Evolutionary conservation across 2,888 invertebrate species (phyloP).

Genomic region (Polyploca ridens): DNA sequence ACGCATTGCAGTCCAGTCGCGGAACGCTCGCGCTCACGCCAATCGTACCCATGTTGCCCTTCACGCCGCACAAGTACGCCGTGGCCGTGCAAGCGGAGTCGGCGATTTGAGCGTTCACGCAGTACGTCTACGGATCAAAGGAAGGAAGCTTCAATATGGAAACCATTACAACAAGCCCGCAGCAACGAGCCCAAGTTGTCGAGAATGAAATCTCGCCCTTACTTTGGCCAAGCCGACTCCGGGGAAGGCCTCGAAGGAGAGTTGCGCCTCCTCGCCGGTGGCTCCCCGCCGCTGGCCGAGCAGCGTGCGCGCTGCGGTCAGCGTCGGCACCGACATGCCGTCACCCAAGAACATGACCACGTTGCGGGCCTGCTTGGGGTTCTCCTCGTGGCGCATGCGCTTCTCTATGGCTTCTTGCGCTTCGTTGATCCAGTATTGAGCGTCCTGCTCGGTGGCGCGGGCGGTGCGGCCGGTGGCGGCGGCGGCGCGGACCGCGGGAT

Average conservation of each 20-base stretch:
- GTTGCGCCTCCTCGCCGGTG: constrained; percentile 84
- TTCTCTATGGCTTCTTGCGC: constrained; percentile 66
- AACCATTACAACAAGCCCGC: not conserved
- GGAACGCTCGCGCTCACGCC: constrained; percentile 86
- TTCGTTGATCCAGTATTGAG: constrained; percentile 70
- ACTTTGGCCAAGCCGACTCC: constrained; percentile 87
- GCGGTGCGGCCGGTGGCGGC: too few relatives aligned
- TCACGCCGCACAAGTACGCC: constrained; percentile 87
- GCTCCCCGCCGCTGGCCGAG: constrained; percentile 83
- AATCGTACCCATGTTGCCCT: constrained; percentile 85
- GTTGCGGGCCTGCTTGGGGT: constrained; percentile 63
- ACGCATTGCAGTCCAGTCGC: constrained; percentile 83
- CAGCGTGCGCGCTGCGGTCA: constrained; percentile 86
- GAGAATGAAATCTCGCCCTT: not conserved
- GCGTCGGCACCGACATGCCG: constrained; percentile 89
- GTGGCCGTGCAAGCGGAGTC: constrained; percentile 89
- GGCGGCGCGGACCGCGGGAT: too few relatives aligned
- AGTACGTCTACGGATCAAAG: constrained; percentile 70
- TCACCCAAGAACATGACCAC: constrained; percentile 90
- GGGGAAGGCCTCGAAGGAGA: constrained; percentile 87
- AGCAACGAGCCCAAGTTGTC: not conserved
- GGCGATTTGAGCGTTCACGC: constrained; percentile 85
- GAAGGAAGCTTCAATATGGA: not conserved
- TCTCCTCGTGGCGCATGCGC: constrained; percentile 52
- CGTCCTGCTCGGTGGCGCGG: constrained; percentile 24